A percentile compares a stretch with the other conserved stretches of the same genome.
phyloP scores from a whole-genome alignment of 2,113 vertebrate genomes.

The Eleginops maclovinus region DNA sequence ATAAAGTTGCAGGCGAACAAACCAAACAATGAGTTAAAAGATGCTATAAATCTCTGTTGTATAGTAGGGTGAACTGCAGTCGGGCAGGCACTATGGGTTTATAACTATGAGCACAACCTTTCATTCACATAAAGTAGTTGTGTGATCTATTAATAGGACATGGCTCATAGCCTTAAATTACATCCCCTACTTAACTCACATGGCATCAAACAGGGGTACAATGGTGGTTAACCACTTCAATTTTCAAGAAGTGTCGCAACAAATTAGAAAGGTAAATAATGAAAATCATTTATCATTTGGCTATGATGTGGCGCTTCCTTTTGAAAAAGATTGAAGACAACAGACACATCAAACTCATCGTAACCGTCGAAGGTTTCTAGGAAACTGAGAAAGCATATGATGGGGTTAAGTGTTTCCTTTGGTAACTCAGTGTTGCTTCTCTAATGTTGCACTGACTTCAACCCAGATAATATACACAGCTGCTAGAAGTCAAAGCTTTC shows the following conservation, averaged over 20 bases:
- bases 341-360: no score
- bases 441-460: conserved; percentile 30
- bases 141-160: neutral
- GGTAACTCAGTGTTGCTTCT: conserved; percentile 4
- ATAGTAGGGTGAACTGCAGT: neutral
- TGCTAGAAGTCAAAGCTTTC: conserved; percentile 22
- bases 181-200: neutral
- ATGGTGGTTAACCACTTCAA: neutral
- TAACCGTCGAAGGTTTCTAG: neutral
- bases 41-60: neutral
- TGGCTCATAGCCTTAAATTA: neutral
- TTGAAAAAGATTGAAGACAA: neutral
- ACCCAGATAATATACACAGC: conserved; percentile 13
- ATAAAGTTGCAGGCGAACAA: neutral
- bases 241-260: no score
- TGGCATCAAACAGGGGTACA: neutral
- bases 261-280: neutral
- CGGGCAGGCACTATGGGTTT: neutral
- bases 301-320: neutral
- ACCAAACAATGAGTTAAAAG: neutral
- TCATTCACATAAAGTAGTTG: neutral
- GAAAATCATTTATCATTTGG: neutral
- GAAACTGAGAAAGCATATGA: neutral
- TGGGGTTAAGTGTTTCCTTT: conserved; percentile 35
- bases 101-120: neutral